phyloP scores from a whole-genome alignment of 2,797 vertebrate species.

The Thaleichthys pacificus region DNA sequence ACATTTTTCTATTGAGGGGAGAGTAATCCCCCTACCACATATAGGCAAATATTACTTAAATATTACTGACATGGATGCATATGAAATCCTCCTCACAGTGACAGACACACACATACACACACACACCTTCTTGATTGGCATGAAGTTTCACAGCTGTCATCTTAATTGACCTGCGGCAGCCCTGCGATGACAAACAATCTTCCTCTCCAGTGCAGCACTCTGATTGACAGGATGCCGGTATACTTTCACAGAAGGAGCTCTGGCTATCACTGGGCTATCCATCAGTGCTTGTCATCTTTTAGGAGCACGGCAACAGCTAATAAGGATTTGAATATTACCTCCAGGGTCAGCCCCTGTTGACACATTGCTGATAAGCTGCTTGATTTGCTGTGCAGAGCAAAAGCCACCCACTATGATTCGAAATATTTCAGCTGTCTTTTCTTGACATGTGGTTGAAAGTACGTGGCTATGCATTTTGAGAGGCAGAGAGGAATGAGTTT shows the following conservation, averaged over 20 bases:
- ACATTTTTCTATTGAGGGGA: too few relatives aligned
- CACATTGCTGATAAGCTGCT: slow-evolving; percentile 7
- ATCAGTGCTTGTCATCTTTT: slow-evolving; percentile 36
- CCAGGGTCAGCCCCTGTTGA: slow-evolving; percentile 9
- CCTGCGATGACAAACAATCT: slow-evolving; percentile 18
- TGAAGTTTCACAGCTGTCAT: slow-evolving; percentile 18
- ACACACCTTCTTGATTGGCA: slow-evolving; percentile 27
- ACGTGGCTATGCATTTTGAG: not conserved
- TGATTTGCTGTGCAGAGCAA: not conserved
- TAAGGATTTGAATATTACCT: slow-evolving; percentile 16
- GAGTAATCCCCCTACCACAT: too few relatives aligned
- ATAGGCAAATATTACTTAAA: too few relatives aligned
- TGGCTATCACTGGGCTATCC: slow-evolving; percentile 25
- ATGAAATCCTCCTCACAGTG: not conserved
- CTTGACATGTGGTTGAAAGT: not conserved
- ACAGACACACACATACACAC: slow-evolving; percentile 14
- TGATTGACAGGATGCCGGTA: slow-evolving; percentile 16
- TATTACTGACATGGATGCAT: too few relatives aligned
- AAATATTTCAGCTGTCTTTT: not conserved
- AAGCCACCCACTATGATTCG: not conserved
- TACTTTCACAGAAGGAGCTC: slow-evolving; percentile 12
- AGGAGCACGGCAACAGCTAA: not conserved
- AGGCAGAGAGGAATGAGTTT: not conserved
- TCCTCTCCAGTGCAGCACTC: slow-evolving; percentile 11
- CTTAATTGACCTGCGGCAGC: slow-evolving; percentile 33